Evolutionary conservation across 92 coral and sea anemone species (phyloP).

Genomic region (Umimayanthus chanpuru): DNA sequence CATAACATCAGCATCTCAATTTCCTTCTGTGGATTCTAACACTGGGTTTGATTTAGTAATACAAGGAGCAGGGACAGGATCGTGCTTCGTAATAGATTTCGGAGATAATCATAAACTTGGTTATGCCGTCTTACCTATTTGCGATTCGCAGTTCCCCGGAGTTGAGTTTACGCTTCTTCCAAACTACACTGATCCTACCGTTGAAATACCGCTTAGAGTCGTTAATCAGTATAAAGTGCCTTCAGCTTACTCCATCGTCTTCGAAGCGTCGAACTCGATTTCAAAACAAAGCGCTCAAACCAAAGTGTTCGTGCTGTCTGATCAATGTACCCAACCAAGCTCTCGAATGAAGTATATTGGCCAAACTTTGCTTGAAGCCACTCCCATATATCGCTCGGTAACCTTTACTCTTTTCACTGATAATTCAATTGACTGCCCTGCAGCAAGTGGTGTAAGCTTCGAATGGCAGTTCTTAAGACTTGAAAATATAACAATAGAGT

Average conservation of each 20-base stretch:
- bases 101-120: not conserved
- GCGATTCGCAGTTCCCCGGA: slow-evolving; percentile 10
- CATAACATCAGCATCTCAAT: not conserved
- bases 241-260: not conserved
- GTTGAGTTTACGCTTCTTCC: not conserved
- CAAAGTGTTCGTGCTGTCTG: slow-evolving; percentile 7
- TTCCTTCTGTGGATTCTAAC: not conserved
- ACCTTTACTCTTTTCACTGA: slow-evolving; percentile 27
- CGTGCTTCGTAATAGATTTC: slow-evolving; percentile 27
- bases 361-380: not conserved
- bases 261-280: slow-evolving; percentile 23
- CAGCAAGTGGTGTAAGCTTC: slow-evolving; percentile 28
- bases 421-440: slow-evolving; percentile 38
- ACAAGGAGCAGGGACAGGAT: not conserved
- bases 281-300: slow-evolving; percentile 1
- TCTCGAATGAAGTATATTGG: slow-evolving; percentile 13
- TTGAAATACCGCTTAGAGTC: not conserved
- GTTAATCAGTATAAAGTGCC: not conserved
- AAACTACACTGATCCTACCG: not conserved
- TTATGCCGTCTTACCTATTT: not conserved
- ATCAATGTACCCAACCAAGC: slow-evolving; percentile 18
- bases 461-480: slow-evolving; percentile 11
- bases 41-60: not conserved
- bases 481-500: not conserved
- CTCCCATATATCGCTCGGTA: slow-evolving; percentile 2